Evolutionary conservation across 2,888 invertebrate species (phyloP), one percentile per base, ranked within the genome.

Genomic region (Druceiella hillmani): DNA sequence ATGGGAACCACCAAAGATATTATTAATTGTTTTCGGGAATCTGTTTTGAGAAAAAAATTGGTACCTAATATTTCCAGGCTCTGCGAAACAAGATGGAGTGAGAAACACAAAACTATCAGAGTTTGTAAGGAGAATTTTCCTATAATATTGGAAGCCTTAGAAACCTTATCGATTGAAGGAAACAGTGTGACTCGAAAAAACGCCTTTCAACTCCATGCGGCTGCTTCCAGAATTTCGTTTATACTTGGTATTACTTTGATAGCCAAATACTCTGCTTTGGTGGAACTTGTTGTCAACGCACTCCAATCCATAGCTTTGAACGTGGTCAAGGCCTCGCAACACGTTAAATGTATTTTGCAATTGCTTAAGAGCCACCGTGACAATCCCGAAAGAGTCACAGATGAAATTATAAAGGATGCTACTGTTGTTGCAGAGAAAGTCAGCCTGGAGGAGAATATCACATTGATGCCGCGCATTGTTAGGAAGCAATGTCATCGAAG

Each of bases 51-150:
- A 39, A 49, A 46, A 32, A 50, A 50, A 32, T 50, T 46, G 37
- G 41, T 48, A 44, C 48, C 47, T 41, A 52, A 54, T 46, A 49
- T 55, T 45, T n/a, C n/a, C n/a, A n/a, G 17, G 27, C 39, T 52
- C 20, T 52, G 50, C 40, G 51, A 53, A 37, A 52, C 47, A 42
- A 50, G n/a, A n/a, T n/a, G n/a, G n/a, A n/a, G n/a, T n/a, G n/a
- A n/a, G n/a, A n/a, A n/a, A n/a, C n/a, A n/a, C n/a, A n/a, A n/a
- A n/a, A n/a, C n/a, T n/a, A 50, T 48, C 28, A 28, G 40, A 40
- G 44, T 46, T 17, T 52, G 51, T 44, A 47, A 44, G 24, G 45
- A 47, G 13, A 47, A 51, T 47, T 44, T 53, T 47, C 43, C 47
- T 20, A 43, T 41, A 30, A 41, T 46, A 29, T 27, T 50, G 29